phyloP scores from a whole-genome alignment of 1,140 invertebrate genomes.

The Pseudomyrmex concolor region DNA sequence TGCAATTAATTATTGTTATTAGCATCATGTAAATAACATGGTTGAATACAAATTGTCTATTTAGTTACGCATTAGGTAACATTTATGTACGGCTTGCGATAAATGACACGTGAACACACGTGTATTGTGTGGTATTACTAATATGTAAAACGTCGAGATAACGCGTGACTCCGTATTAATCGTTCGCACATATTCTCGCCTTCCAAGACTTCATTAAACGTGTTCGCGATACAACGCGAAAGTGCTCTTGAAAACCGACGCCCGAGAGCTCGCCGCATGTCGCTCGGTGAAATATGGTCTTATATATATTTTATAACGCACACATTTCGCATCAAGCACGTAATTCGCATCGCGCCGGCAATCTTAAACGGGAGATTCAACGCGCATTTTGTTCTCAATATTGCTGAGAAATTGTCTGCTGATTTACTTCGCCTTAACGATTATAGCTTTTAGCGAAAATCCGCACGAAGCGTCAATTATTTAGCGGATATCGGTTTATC shows the following conservation, averaged over 20 bases:
- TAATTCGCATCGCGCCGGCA: slow-evolving; percentile 5
- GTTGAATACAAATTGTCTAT: slow-evolving; percentile 4
- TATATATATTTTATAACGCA: not conserved
- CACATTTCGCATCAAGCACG: slow-evolving; percentile 13
- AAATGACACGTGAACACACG: slow-evolving; percentile 10
- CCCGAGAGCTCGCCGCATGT: not conserved
- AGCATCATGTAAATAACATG: slow-evolving; percentile 14
- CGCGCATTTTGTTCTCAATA: not conserved
- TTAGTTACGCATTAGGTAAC: not conserved
- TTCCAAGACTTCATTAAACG: slow-evolving; percentile 47
- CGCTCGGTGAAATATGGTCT: slow-evolving; percentile 20
- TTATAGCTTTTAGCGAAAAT: not conserved
- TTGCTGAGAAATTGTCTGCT: not conserved
- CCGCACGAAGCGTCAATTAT: not conserved
- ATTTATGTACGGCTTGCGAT: not conserved
- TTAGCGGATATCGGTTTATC: not conserved
- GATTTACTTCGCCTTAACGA: not conserved
- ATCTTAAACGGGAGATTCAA: not conserved
- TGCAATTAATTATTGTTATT: slow-evolving; percentile 18
- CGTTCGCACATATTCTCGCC: not conserved
- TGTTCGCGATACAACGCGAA: not conserved
- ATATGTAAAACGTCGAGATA: not conserved
- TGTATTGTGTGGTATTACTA: not conserved
- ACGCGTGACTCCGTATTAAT: slow-evolving; percentile 14
- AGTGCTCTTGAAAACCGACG: slow-evolving; percentile 6